Base-by-base conservation (phyloP, 2,113 vertebrate species). In the Aegithalos caudatus region DNA sequence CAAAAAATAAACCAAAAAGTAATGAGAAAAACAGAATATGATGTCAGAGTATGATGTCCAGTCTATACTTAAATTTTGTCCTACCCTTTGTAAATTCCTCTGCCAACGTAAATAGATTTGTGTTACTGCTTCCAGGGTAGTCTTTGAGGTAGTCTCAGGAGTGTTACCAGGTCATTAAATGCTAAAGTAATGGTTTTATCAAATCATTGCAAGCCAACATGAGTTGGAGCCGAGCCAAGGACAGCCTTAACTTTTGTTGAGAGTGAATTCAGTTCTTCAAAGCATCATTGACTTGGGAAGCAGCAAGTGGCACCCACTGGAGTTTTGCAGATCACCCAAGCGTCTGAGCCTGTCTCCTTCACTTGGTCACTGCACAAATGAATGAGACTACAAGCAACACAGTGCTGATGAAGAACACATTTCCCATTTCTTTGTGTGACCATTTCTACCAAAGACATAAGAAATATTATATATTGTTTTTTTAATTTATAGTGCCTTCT, bases 331-430 rank as follows among this genome's bases (percentile, higher is more conserved):
- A 44, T 17, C 24, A 40, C 29, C 11, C 4, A 5, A 35, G n/a
- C 12, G 13, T 25, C 44, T 10, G 8, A n/a, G 12, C 24, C 31
- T 11, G 42, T 18, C 14, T 72, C 33, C 45, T 22, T 24, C 20
- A n/a, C 6, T 15, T 5, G 2, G 44, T 40, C 47, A 21, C 28
- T 18, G 24, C 42, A 44, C 22, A 88, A 37, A 51, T 3, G 8
- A 51, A 57, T 0, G 0, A 5, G 51, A 58, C 27, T 50, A 37
- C 0, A 1, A 74, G 40, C 0, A 0, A 35, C 4, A 6, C 0
- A 1, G 33, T 24, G 44, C 31, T 45, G 25, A 53, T 1, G 4
- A 50, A 24, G n/a, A 35, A 56, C 10, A 54, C 22, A 40, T 56
- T 64, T 72, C 37, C 33, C 69, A 73, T 0, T 0, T 19, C 24